A percentile compares a stretch with the other conserved stretches of the same genome.
Conservation (phyloP, 2,797 vertebrate genomes). For the Glyptemys insculpta region DNA sequence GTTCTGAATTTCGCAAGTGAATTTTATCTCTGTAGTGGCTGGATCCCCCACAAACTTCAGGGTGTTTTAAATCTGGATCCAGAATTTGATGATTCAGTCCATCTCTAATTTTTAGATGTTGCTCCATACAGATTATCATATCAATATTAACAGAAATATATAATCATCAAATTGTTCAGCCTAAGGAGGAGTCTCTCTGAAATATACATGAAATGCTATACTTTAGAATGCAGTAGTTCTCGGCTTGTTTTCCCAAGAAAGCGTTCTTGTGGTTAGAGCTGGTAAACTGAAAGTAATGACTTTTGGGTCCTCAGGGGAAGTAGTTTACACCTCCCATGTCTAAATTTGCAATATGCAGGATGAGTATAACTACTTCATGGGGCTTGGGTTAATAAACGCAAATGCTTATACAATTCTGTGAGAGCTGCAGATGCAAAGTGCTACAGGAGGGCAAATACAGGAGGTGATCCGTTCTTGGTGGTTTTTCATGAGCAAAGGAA, state of each 20-base stretch:
- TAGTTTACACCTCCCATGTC: not conserved
- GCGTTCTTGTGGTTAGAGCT: not conserved
- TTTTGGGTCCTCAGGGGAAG: not conserved
- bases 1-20: not conserved
- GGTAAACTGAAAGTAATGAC: not conserved
- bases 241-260: not conserved
- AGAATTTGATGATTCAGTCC: not conserved
- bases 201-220: not conserved
- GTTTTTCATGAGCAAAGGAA: not conserved
- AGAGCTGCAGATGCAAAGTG: not conserved
- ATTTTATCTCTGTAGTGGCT: not conserved
- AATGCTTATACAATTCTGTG: not conserved
- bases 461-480: not conserved
- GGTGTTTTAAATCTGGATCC: not conserved
- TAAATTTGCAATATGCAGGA: rapidly evolving
- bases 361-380: not conserved
- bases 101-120: not conserved
- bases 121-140: not conserved
- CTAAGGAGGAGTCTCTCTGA: not conserved
- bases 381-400: not conserved
- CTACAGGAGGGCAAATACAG: no score
- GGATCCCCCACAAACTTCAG: not conserved
- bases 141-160: not conserved
- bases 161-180: not conserved
- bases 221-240: not conserved